Base-by-base conservation (phyloP, 2,888 invertebrate genomes). In the Fragum fragum region DNA sequence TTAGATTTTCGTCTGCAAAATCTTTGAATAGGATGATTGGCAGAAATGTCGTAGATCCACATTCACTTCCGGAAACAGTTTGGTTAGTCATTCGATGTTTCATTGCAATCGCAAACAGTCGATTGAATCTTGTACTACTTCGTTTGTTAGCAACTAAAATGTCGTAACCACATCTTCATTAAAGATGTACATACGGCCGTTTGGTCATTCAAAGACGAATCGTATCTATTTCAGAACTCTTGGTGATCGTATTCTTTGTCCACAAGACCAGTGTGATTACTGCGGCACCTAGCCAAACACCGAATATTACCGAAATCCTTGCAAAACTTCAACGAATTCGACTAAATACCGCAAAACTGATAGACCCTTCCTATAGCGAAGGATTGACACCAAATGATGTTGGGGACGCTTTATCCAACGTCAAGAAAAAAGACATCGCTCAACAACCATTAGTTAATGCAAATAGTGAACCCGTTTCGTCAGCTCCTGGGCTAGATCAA, bases 281-380 rank as follows among this genome's bases (percentile, higher is more conserved):
- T 1, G 57, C 14, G 26, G 47, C 47, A 14, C 47, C 47, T 3
- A 47, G 47, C n/a, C 66, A 42, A 66, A 42, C 66, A 23, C 66
- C 26, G 26, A 66, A 66, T 36, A 42, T 42, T 5, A 42, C 66
- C 2, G 42, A 66, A 23, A 23, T 66, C 9, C 42, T 66, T 5
- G 66, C 66, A n/a, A 42, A 26, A n/a, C 42, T 66, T 1, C 39
- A 39, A 66, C 66, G 28, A n/a, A 9, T 66, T 14, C 66, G 36
- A n/a, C 21, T 42, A 36, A 39, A 23, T 5, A 66, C 66, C 1
- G 39, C 66, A 6, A 32, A 66, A 42, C 66, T 66, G 1, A 5
- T 47, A 14, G 39, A 42, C 11, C 66, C 66, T 1, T 7, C 23
- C 18, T 66, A 66, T 23, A n/a, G 18, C 7, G 32, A 61, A 61